A percentile compares a stretch with the other conserved stretches of the same genome.
Evolutionary conservation across 1,140 invertebrate species (phyloP).

Genomic region (Brachionus plicatilis): DNA sequence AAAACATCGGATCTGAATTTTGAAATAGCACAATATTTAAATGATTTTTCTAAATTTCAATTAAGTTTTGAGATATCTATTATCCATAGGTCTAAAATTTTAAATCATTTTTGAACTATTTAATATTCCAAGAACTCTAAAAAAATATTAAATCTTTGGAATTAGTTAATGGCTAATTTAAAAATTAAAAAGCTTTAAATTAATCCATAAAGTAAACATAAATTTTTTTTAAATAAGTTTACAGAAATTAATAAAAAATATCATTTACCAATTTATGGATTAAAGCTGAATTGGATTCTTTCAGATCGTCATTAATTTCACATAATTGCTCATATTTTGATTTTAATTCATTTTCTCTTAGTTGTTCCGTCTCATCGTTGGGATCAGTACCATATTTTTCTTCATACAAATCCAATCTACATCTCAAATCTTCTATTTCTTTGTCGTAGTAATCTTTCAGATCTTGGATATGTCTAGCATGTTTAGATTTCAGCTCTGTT

Average conservation of each 20-base stretch:
- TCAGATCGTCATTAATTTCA: background rate
- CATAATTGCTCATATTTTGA: slow-evolving; percentile 7
- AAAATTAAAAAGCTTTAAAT: too few species aligned
- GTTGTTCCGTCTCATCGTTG: background rate
- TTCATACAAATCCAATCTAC: background rate
- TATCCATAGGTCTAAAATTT: too few species aligned
- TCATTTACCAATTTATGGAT: slow-evolving; percentile 7
- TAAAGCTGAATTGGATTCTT: background rate
- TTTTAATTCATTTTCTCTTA: background rate
- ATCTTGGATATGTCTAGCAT: slow-evolving; percentile 24
- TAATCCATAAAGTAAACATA: too few species aligned
- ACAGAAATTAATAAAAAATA: background rate
- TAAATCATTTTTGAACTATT: too few species aligned
- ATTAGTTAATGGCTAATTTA: too few species aligned
- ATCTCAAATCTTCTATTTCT: slow-evolving; percentile 7
- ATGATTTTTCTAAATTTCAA: too few species aligned
- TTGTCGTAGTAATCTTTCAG: slow-evolving; percentile 33
- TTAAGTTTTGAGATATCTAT: too few species aligned
- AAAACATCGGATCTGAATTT: too few species aligned
- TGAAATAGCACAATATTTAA: too few species aligned
- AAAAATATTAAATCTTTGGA: too few species aligned
- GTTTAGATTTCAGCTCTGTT: slow-evolving; percentile 12
- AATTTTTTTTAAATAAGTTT: too few species aligned
- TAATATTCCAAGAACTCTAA: too few species aligned
- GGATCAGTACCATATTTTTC: background rate